Base-by-base conservation (phyloP, 2,797 vertebrate species). In the Denticeps clupeoides region DNA sequence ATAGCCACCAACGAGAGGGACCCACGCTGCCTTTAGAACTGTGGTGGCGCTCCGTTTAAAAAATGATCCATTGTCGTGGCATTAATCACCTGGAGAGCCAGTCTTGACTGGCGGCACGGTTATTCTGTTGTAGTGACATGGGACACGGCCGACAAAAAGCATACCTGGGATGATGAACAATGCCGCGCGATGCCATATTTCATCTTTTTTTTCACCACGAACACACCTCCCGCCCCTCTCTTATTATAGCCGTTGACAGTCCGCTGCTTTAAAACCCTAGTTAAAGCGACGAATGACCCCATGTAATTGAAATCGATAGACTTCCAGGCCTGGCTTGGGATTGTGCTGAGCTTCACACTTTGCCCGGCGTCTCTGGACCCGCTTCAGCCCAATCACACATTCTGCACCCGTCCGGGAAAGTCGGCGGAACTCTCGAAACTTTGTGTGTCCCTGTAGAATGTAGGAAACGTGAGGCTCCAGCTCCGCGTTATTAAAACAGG, bases 221-320 rank as follows among this genome's bases (percentile, higher is more conserved):
- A 47, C 31, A 5, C 1, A 12, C 45, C 45, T 51, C 55, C 49
- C 59, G 38, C 64, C 54, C 40, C 54, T 60, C n/a, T 62, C 58
- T 58, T 67, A 47, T 65, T 63, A 58, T 62, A 4, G 53, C 49
- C 47, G 32, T 62, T 70, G 72, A 68, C 65, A 64, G 49, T 58
- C 58, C 65, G 59, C 72, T 60, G 61, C 51, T 47, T 72, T 73
- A 69, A 73, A 70, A 65, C 51, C 64, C 69, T 62, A 62, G 65
- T 79, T 77, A 72, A 75, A 71, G 71, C 62, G 55, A 67, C 66
- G 64, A 78, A 78, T 65, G 63, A 70, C 57, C 56, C 47, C 43
- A 50, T 66, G 58, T 66, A 65, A 71, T 65, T 72, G 62, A 67
- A 80, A 81, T 83, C 76, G 64, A 75, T 82, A 68, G 60, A 61